These are phyloP conservation scores for Bombyx mandarina DNA, from an alignment of 1,140 invertebrate genomes.

Conservation along the genomic window DNA sequence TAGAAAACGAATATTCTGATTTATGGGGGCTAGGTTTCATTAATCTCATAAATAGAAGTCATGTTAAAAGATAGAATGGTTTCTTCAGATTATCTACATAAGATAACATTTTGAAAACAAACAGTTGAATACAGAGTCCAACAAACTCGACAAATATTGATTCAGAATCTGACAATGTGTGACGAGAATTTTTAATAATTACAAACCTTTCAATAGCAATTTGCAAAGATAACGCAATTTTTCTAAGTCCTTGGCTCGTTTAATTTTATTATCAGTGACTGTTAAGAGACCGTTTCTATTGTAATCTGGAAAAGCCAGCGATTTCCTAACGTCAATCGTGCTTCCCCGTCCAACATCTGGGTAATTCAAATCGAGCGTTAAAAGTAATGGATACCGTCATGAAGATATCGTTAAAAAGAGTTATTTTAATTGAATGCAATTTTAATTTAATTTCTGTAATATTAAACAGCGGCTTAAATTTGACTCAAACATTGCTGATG, in stretches of 20 bases:
- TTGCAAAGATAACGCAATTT: constrained; percentile 47
- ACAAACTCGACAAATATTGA: no score
- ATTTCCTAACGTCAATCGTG: constrained; percentile 15
- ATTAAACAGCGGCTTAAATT: no score
- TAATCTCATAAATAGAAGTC: no score
- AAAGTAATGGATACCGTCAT: constrained; percentile 32
- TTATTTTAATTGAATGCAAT: constrained; percentile 20
- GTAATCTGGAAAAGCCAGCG: constrained; percentile 23
- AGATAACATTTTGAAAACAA: no score
- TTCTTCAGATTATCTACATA: neutral
- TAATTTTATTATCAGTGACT: constrained; percentile 45
- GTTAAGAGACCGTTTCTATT: constrained; percentile 23
- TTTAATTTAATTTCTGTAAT: constrained; percentile 17
- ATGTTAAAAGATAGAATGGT: no score
- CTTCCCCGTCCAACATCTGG: constrained; percentile 22
- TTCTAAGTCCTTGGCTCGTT: constrained; percentile 43
- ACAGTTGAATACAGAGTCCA: no score
- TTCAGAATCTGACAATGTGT: no score
- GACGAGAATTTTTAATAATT: no score
- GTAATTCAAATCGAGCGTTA: constrained; percentile 34
- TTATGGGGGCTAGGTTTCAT: no score
- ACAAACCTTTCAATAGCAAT: constrained; percentile 30
- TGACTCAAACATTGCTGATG: no score
- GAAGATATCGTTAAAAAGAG: constrained; percentile 19
- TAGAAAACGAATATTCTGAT: no score